Evolutionary conservation across 2,888 invertebrate genomes (phyloP).

Genomic region (Lasiommata megera): DNA sequence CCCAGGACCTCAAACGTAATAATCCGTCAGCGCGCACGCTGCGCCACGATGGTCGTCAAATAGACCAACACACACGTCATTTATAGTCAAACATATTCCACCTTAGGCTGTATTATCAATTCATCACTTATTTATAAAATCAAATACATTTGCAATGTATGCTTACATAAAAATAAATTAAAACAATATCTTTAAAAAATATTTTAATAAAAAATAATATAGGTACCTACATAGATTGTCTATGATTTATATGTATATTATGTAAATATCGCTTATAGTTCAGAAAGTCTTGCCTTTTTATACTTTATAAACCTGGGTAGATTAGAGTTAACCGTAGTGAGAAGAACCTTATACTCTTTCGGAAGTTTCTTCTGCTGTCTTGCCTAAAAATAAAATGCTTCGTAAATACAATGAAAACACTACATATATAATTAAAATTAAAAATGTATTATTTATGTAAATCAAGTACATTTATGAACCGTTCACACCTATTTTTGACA

Average conservation of each 20-base stretch:
- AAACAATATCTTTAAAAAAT: constrained; percentile 19
- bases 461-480: too few species aligned
- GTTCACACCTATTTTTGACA: too few species aligned
- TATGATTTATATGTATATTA: constrained; percentile 18
- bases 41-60: too few species aligned
- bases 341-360: constrained; percentile 85
- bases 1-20: too few species aligned
- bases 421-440: too few species aligned
- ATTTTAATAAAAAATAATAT: constrained; percentile 27
- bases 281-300: constrained; percentile 73
- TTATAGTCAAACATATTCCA: too few species aligned
- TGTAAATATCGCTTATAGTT: constrained; percentile 38
- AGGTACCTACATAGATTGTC: constrained; percentile 20
- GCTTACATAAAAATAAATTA: constrained; percentile 4
- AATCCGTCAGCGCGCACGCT: too few species aligned
- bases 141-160: too few species aligned
- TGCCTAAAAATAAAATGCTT: constrained; percentile 67
- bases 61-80: too few species aligned
- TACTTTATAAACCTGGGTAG: constrained; percentile 87
- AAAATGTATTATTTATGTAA: too few species aligned
- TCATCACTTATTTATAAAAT: too few species aligned
- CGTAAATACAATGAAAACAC: neutral
- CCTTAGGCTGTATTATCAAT: too few species aligned
- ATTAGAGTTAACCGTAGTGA: constrained; percentile 86
- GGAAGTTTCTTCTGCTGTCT: constrained; percentile 84